Base-by-base conservation (phyloP, 2,888 invertebrate genomes). In the Shargacucullia verbasci region DNA sequence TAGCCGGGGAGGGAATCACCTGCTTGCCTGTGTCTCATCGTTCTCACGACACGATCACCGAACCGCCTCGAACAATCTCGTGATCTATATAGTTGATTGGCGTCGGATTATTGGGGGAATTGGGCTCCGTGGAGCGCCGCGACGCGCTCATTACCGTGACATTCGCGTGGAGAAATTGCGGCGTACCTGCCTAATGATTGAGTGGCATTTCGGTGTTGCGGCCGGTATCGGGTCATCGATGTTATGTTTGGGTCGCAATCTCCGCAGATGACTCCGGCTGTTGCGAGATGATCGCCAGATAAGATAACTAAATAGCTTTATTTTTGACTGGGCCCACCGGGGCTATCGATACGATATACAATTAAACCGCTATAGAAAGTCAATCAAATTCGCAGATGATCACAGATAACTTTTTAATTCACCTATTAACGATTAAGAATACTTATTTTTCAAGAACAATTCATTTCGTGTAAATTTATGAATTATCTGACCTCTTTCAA, bases 71-170 rank as follows among this genome's bases (percentile, higher is more conserved):
- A 86, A 84, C 88, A 85, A 90, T 92, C 89, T 90, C 83, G 82
- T 89, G 91, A 89, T 91, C 94, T 88, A 93, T 89, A 91, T 92
- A 87, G 86, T 83, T 88, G 92, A 93, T 94, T 92, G 89, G 90
- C 84, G 81, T 87, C 90, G 88, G 89, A 89, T 93, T 89, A 87
- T 82, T 85, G 81, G 78, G 79, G 81, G 84, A 91, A 92, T 90
- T 89, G 82, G 89, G 85, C 81, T 88, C 78, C 76, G 77, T 78
- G 80, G 82, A 82, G 83, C 77, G 77, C 76, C 76, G 82, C 79
- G 80, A 82, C 81, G 83, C 83, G 82, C 80, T 86, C 84, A 79
- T 83, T 79, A 84, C 86, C 90, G 87, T 90, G 89, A 91, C 89
- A 88, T 89, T 90, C 83, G 87, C 88, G 84, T 81, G 80, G 89